A percentile compares a stretch with the other conserved stretches of the same genome.
Evolutionary conservation across 2,797 vertebrate genomes (phyloP).

Genomic region (Molossus alvarezi): DNA sequence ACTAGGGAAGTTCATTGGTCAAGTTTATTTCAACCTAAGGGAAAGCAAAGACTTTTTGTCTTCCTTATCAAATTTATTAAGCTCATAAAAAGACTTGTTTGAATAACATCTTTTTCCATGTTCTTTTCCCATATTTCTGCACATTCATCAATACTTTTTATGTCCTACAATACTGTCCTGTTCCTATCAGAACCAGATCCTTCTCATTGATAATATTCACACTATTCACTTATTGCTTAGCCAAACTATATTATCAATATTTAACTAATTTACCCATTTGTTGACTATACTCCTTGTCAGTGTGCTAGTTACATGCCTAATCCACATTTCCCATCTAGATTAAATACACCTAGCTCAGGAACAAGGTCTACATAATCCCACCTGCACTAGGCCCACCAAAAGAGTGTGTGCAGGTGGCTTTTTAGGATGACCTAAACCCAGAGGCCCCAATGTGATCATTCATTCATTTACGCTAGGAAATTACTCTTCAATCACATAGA

Average conservation of each 20-base stretch:
- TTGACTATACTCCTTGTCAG: neutral
- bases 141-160: neutral
- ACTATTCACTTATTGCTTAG: neutral
- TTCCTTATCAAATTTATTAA: slow-evolving; percentile 54
- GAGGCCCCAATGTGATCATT: neutral
- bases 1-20: neutral
- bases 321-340: neutral
- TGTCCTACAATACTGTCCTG: neutral
- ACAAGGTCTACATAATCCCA: neutral
- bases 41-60: slow-evolving; percentile 14
- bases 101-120: neutral
- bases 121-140: neutral
- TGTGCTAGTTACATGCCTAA: slow-evolving; percentile 12
- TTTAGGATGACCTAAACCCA: slow-evolving; percentile 45
- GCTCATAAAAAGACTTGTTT: slow-evolving; percentile 22
- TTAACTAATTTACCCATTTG: slow-evolving; percentile 33
- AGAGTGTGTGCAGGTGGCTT: neutral
- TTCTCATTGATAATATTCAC: slow-evolving; percentile 5
- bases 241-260: neutral
- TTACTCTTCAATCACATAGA: slow-evolving; percentile 1
- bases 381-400: neutral
- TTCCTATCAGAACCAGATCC: slow-evolving; percentile 16
- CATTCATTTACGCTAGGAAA: slow-evolving; percentile 23
- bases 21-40: slow-evolving; percentile 50
- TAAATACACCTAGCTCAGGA: neutral